Evolutionary conservation across 2,888 invertebrate species (phyloP), one percentile per base, ranked within the genome.

Genomic region (Aphrophora alni): DNA sequence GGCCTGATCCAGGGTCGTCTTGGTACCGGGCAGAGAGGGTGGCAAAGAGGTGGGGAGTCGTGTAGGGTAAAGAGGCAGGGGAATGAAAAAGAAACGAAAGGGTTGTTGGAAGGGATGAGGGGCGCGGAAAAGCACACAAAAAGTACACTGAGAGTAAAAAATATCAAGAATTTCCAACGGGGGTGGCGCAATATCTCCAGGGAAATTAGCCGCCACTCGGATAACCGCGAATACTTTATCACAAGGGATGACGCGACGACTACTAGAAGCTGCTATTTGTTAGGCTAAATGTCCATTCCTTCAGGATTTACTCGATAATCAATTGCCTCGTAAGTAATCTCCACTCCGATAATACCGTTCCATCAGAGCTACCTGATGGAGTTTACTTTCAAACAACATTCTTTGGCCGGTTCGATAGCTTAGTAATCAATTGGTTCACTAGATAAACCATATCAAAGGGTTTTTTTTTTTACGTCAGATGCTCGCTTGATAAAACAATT

Each of bases 141-240:
- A 81, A 78, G 81, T 78, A 78, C 78, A 69, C 78, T 78, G 75
- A 75, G 81, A 77, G 78, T 81, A 81, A 81, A 81, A 81, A 81
- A 81, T 81, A 81, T 81, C 81, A 81, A 81, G 81, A 81, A 81
- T 81, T 81, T 81, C 75, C 71, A 81, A 74, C 78, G 72, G 81
- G 81, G 73, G 38, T 70, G 25, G 70, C 70, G 78, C 74, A 68
- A 68, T 81, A 81, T 81, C 81, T 81, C 81, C 28, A 38, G 81
- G 81, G 81, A 81, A 81, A 81, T 81, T 81, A 81, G 78, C 75
- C 33, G 74, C 59, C 77, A 33, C 77, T 75, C 73, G 77, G 81
- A 81, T 81, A 81, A 75, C 81, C 81, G 75, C 81, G 78, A 78
- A 81, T 81, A 81, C 81, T 81, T 81, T 81, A 81, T 81, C 81